Evolutionary conservation across 1,140 invertebrate species (phyloP), one percentile per base, ranked within the genome.

Genomic region (Polyergus mexicanus): DNA sequence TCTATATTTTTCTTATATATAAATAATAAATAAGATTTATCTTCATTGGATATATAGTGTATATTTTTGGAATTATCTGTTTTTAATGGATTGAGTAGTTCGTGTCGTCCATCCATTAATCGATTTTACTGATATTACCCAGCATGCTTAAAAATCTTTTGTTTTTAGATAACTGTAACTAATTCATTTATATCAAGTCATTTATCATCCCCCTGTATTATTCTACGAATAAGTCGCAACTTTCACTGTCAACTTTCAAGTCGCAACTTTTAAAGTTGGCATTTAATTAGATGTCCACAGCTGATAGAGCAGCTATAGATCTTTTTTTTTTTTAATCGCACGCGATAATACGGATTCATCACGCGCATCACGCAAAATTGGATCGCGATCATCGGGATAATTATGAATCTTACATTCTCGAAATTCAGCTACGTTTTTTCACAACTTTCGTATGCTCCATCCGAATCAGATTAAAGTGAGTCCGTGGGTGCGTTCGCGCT

Each of bases 121-220:
- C n/a, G 13, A 35, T 38, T 25, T 60, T 4, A 41, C 11, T 5
- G 32, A 75, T 41, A 58, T 75, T 75, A 58, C 0, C 19, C 16
- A 13, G 13, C 35, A n/a, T 8, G 25, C 11, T 35, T 35, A 16
- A 74, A 35, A 72, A 35, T 38, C 22, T 10, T 32, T 10, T 32
- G 2, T 54, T 22, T 35, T n/a, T 32, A 41, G 28, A 75, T 75
- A 58, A 60, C 13, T 41, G 5, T n/a, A n/a, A 75, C 72, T 60
- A 6, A 4, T 22, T n/a, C 71, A 13, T n/a, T n/a, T n/a, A n/a
- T n/a, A n/a, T 74, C 38, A 19, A 16, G 71, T 58, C 35, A 41
- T 60, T 60, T 60, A 60, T 60, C 72, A 41, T 60, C 22, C 32
- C 32, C 32, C n/a, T 74, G 11, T n/a, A 74, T 74, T 58, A 74